These are phyloP conservation scores for Phoenicopterus ruber DNA, from an alignment of 2,113 vertebrate species.

Conservation along the genomic window DNA sequence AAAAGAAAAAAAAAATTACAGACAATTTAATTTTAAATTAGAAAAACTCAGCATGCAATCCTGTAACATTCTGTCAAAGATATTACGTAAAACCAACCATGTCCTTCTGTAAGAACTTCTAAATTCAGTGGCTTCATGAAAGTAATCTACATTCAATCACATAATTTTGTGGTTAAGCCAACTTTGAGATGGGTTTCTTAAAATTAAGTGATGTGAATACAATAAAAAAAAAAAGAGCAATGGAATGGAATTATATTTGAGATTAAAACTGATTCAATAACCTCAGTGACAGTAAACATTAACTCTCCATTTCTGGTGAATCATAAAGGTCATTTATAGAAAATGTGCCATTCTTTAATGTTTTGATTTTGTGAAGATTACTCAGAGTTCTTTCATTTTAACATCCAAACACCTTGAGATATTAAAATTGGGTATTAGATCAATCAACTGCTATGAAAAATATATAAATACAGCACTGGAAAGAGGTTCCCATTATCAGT, in stretches of 20 bases:
- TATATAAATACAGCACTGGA: background rate
- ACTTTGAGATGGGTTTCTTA: background rate
- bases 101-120: background rate
- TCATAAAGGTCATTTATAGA: background rate
- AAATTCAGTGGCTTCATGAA: background rate
- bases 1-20: background rate
- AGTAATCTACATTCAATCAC: background rate
- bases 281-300: background rate
- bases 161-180: background rate
- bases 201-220: background rate
- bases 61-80: background rate
- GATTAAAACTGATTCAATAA: background rate
- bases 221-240: background rate
- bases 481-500: background rate
- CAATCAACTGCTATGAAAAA: background rate
- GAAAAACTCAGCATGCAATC: background rate
- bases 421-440: background rate
- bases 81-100: background rate
- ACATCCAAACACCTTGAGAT: background rate
- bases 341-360: background rate
- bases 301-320: background rate
- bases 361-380: background rate
- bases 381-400: background rate
- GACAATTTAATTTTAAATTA: background rate
- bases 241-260: background rate